A percentile compares a stretch with the other conserved stretches of the same genome.
phyloP scores from a whole-genome alignment of 1,140 invertebrate species.

The Sinonovacula constricta region DNA sequence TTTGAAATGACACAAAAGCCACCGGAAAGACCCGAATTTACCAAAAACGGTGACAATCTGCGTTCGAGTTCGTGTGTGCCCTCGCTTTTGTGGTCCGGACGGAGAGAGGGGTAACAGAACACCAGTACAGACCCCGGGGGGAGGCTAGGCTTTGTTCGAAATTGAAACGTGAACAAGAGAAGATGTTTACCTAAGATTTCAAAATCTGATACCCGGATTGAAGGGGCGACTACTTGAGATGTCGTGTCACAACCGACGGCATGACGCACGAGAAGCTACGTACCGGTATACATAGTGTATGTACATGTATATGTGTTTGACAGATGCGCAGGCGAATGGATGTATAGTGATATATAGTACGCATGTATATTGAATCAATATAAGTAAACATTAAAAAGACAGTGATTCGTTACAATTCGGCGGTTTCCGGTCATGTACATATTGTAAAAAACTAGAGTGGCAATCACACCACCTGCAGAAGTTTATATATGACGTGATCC shows the following conservation, averaged over 20 bases:
- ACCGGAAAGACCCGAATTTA: slow-evolving; percentile 44
- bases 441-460: no score
- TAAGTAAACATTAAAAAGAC: neutral
- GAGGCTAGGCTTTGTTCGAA: slow-evolving; percentile 26
- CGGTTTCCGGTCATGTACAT: no score
- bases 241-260: slow-evolving; percentile 38
- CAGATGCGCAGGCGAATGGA: no score
- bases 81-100: slow-evolving; percentile 37
- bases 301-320: no score
- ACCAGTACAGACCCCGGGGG: slow-evolving; percentile 43
- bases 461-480: no score
- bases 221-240: slow-evolving; percentile 23
- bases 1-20: slow-evolving; percentile 19
- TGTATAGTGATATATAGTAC: neutral
- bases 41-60: slow-evolving; percentile 45
- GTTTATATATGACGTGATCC: no score
- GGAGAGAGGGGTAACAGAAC: slow-evolving; percentile 41
- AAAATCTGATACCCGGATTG: slow-evolving; percentile 47
- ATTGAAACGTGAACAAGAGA: slow-evolving; percentile 36
- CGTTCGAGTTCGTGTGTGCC: slow-evolving; percentile 24
- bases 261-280: neutral
- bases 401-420: no score
- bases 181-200: slow-evolving; percentile 51
- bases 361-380: neutral
- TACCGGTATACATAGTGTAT: no score